A percentile compares a stretch with the other conserved stretches of the same genome.
phyloP scores from a whole-genome alignment of 2,797 vertebrate genomes.

The Propithecus deckenii region DNA sequence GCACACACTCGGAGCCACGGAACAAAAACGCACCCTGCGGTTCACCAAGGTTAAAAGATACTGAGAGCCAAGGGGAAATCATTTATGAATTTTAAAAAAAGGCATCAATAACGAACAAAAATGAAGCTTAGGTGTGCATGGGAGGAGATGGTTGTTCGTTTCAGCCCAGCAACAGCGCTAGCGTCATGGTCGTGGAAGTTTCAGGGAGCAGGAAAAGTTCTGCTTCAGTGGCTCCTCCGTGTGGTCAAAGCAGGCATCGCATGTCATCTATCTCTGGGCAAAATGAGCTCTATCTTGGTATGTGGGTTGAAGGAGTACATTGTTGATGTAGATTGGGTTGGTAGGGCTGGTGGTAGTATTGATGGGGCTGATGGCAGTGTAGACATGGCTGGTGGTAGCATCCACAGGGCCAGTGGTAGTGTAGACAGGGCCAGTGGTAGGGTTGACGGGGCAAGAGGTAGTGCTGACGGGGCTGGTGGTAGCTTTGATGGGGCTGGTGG shows the following conservation, averaged over 20 bases:
- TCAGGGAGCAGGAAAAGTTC: not conserved
- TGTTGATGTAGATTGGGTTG: not conserved
- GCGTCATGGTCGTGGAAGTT: not conserved
- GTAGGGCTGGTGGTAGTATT: not conserved
- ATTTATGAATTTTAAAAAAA: not conserved
- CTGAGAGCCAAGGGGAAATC: not conserved
- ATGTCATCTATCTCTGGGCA: not conserved
- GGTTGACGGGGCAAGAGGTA: no score
- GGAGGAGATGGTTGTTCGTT: not conserved
- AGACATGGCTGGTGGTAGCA: no score
- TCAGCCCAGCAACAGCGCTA: not conserved
- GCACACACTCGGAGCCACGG: rapidly evolving
- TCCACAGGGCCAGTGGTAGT: no score
- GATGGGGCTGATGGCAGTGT: no score
- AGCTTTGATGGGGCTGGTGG: no score
- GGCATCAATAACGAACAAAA: not conserved
- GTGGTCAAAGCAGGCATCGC: not conserved
- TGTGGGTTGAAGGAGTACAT: not conserved
- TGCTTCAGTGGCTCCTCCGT: not conserved
- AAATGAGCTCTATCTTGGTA: not conserved
- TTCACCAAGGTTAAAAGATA: not conserved
- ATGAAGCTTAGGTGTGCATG: not conserved
- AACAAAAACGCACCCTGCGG: not conserved
- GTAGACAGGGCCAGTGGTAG: no score
- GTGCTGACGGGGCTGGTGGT: not conserved